These are phyloP conservation scores for Physocephala rufipes DNA, from an alignment of 2,888 invertebrate species.

Conservation along the genomic window DNA sequence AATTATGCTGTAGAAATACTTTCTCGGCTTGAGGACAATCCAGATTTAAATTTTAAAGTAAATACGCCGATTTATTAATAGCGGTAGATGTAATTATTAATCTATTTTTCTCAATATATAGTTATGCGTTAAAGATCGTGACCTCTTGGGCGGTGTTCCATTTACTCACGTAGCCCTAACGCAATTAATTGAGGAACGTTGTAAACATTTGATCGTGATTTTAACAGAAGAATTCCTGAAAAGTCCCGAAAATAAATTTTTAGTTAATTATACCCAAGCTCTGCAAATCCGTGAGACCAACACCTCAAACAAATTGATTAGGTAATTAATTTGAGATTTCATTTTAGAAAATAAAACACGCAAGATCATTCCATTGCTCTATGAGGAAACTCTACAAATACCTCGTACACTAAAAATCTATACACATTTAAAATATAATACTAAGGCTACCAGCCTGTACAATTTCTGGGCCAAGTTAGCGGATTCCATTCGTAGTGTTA, in stretches of 20 bases:
- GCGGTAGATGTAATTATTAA: background rate
- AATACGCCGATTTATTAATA: background rate
- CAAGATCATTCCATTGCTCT: constrained; percentile 78
- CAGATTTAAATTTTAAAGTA: constrained; percentile 72
- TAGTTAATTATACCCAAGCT: constrained; percentile 82
- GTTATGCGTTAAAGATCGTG: constrained; percentile 80
- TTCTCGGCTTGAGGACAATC: constrained; percentile 70
- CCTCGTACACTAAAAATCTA: constrained; percentile 75
- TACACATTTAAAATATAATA: constrained; percentile 71
- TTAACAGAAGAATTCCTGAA: constrained; percentile 79
- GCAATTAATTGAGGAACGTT: constrained; percentile 78
- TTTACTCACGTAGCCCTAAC: constrained; percentile 79
- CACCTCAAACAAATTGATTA: background rate
- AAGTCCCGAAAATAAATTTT: constrained; percentile 80
- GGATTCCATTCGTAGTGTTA: constrained; percentile 65
- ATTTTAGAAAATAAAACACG: constrained; percentile 69
- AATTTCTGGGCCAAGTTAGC: constrained; percentile 78
- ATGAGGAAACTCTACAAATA: constrained; percentile 70
- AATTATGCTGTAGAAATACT: constrained; percentile 75
- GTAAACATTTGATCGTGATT: constrained; percentile 81
- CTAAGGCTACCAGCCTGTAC: constrained; percentile 68
- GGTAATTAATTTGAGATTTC: background rate
- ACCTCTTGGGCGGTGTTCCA: constrained; percentile 75
- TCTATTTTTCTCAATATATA: constrained; percentile 58
- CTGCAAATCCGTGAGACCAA: constrained; percentile 78